phyloP scores from a whole-genome alignment of 2,113 vertebrate species.

The Pachyramphus minor region DNA sequence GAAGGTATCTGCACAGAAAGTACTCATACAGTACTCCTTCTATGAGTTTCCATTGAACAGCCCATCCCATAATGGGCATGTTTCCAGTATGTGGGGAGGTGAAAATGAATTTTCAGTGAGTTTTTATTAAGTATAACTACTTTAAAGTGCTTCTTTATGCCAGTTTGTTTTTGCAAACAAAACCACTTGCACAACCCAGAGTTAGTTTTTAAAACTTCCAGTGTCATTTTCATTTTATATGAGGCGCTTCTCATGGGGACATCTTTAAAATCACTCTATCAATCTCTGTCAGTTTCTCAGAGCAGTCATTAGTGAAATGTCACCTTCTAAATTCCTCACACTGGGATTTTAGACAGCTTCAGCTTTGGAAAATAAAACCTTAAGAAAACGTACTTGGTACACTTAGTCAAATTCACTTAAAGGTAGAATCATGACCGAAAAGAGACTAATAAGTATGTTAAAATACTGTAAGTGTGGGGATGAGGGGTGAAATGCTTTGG shows the following conservation, averaged over 20 bases:
- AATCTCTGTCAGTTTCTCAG: constrained; percentile 72
- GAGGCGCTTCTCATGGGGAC: constrained; percentile 31
- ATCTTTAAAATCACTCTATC: constrained; percentile 60
- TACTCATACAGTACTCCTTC: not conserved
- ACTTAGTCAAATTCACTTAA: constrained; percentile 33
- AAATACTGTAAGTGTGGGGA: not conserved
- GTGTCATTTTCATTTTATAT: constrained; percentile 57
- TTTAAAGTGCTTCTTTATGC: not conserved
- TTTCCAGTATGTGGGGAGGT: not conserved
- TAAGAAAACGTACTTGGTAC: constrained; percentile 16
- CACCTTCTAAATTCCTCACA: constrained; percentile 66
- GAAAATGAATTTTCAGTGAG: not conserved
- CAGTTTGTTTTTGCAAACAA: not conserved
- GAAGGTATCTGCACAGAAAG: not conserved
- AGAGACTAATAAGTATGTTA: not conserved
- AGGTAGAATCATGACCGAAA: not conserved
- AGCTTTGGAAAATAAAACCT: constrained; percentile 50
- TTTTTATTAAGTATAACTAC: not conserved
- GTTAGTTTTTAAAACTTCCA: not conserved
- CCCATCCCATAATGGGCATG: too few species aligned
- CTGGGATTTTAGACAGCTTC: constrained; percentile 40
- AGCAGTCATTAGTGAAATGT: constrained; percentile 74
- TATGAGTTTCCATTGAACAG: not conserved
- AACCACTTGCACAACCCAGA: not conserved
- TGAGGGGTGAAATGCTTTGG: not conserved